Conservation (phyloP, 2,113 vertebrate species). For the Ascaphus truei region DNA sequence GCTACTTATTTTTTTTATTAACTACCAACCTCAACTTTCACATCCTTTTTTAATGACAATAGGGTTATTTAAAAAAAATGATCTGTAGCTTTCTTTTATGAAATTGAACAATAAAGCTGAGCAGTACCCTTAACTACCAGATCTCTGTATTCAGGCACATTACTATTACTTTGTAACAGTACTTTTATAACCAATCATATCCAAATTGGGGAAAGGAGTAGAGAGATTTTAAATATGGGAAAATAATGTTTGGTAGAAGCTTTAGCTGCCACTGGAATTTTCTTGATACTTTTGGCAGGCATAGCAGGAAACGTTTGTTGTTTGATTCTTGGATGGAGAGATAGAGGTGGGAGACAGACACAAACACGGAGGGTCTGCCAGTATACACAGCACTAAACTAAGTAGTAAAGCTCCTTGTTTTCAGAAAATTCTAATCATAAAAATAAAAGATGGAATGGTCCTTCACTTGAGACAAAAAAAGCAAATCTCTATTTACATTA, state of each 20-base stretch:
- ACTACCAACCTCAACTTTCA: too few species aligned
- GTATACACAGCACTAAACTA: too few species aligned
- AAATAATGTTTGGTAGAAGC: not conserved
- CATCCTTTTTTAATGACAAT: too few species aligned
- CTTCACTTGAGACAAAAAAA: too few species aligned
- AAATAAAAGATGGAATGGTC: too few species aligned
- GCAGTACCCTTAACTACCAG: not conserved
- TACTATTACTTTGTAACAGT: not conserved
- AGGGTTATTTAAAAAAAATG: too few species aligned
- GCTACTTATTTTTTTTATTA: too few species aligned
- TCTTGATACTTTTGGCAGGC: slow-evolving; percentile 7
- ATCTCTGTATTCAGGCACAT: not conserved
- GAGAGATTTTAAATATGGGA: not conserved
- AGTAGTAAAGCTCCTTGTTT: too few species aligned
- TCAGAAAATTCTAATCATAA: too few species aligned
- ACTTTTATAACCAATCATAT: not conserved
- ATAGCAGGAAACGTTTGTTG: not conserved
- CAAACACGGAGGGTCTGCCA: not conserved
- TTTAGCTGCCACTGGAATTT: slow-evolving; percentile 1
- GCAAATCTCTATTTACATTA: too few species aligned
- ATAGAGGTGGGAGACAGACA: not conserved
- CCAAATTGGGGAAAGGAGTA: not conserved
- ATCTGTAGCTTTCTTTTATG: too few species aligned
- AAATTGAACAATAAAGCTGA: too few species aligned
- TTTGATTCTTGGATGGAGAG: not conserved